A percentile compares a stretch with the other conserved stretches of the same genome.
Evolutionary conservation across 2,113 vertebrate genomes (phyloP).

Genomic region (Zapus hudsonius): DNA sequence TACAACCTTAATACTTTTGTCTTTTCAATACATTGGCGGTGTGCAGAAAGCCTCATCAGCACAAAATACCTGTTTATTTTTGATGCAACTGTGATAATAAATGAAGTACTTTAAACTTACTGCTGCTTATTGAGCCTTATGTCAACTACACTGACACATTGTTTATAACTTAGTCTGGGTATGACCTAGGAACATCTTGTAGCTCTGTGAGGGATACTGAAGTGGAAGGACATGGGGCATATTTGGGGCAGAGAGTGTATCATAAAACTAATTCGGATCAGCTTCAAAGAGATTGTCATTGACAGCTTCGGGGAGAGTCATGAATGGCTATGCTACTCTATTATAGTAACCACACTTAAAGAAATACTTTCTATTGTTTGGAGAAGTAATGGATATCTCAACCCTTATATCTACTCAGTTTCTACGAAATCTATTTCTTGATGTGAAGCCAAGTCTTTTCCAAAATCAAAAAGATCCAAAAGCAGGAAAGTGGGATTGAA

Average conservation of each 20-base stretch:
- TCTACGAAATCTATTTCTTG: background rate
- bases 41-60: background rate
- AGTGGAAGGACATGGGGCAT: background rate
- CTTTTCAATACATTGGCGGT: background rate
- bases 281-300: background rate
- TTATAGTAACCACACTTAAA: background rate
- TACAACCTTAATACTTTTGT: background rate
- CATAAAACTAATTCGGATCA: background rate
- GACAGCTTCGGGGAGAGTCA: background rate
- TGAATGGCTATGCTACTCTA: rapidly evolving
- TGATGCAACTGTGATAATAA: background rate
- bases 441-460: background rate
- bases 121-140: background rate
- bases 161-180: background rate
- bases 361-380: background rate
- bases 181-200: background rate
- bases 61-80: background rate
- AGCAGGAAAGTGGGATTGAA: background rate
- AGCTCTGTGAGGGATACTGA: background rate
- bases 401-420: background rate
- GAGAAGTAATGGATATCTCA: background rate
- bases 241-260: background rate
- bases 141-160: background rate
- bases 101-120: background rate
- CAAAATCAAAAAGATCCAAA: background rate